phyloP scores from a whole-genome alignment of 2,797 vertebrate genomes.

The Enteromius anoplus region DNA sequence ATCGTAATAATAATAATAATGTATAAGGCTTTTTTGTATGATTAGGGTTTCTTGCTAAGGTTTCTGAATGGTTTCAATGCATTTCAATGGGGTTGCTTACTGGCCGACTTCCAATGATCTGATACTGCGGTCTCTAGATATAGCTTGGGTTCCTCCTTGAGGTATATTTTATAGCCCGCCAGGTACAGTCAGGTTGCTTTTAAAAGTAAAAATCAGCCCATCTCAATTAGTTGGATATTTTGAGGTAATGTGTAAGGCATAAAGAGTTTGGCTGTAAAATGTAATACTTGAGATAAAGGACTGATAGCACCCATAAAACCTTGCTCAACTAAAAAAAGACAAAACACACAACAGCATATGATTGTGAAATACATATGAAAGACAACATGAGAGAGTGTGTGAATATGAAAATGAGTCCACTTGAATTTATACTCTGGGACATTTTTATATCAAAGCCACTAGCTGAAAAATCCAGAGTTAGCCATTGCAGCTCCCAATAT shows the following conservation, averaged over 20 bases:
- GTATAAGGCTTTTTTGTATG: not conserved
- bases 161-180: not conserved
- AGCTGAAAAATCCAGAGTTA: slow-evolving; percentile 54
- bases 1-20: too few species aligned
- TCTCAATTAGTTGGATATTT: not conserved
- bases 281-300: not conserved
- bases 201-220: not conserved
- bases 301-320: not conserved
- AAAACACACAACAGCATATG: not conserved
- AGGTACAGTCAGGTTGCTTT: not conserved
- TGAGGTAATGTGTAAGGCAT: not conserved
- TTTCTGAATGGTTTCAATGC: not conserved
- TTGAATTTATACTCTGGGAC: not conserved
- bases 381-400: not conserved
- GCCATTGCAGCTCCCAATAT: slow-evolving; percentile 63
- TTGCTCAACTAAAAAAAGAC: not conserved
- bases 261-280: not conserved
- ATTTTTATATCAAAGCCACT: slow-evolving; percentile 27
- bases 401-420: not conserved
- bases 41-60: not conserved
- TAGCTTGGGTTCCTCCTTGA: not conserved
- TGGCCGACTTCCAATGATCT: not conserved
- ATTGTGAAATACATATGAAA: not conserved
- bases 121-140: not conserved
- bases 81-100: not conserved